These are phyloP conservation scores for Drosophila pectinifera DNA, from an alignment of 1,140 invertebrate genomes.

Conservation along the genomic window DNA sequence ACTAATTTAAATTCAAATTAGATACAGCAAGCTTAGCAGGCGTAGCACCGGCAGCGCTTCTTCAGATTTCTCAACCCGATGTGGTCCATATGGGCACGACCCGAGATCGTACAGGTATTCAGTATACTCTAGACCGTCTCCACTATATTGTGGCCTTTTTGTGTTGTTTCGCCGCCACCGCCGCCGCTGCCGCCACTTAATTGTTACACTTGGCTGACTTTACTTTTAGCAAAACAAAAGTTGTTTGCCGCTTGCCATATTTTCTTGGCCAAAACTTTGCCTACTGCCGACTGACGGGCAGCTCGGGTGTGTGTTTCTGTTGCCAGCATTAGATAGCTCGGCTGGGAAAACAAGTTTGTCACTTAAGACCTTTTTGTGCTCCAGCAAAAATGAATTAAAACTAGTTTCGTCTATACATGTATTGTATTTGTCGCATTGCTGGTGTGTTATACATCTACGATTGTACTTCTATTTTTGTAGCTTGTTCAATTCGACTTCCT, in stretches of 20 bases:
- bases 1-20: slow-evolving; percentile 83
- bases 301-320: slow-evolving; percentile 21
- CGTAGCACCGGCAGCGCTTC: slow-evolving; percentile 72
- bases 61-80: slow-evolving; percentile 73
- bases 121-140: slow-evolving; percentile 14
- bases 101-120: slow-evolving; percentile 53
- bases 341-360: slow-evolving; percentile 71
- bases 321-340: slow-evolving; percentile 59
- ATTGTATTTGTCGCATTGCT: slow-evolving; percentile 46
- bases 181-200: slow-evolving; percentile 67
- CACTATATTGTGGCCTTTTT: slow-evolving; percentile 35
- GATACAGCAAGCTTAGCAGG: slow-evolving; percentile 74
- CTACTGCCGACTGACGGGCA: slow-evolving; percentile 21
- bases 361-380: slow-evolving; percentile 78
- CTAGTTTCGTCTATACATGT: slow-evolving; percentile 54
- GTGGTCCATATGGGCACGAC: slow-evolving; percentile 69
- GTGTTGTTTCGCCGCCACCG: slow-evolving; percentile 42
- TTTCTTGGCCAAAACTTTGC: slow-evolving; percentile 55
- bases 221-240: slow-evolving; percentile 81
- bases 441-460: slow-evolving; percentile 34
- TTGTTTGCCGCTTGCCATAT: slow-evolving; percentile 75
- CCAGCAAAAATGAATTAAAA: slow-evolving; percentile 76
- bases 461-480: slow-evolving; percentile 51
- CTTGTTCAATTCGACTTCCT: slow-evolving; percentile 49
- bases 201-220: slow-evolving; percentile 83